Percentiles rank a stretch among this genome's conserved stretches.
These are phyloP conservation scores for Poeciliopsis presidionis DNA, from an alignment of 2,797 vertebrate genomes.

Conservation along the genomic window DNA sequence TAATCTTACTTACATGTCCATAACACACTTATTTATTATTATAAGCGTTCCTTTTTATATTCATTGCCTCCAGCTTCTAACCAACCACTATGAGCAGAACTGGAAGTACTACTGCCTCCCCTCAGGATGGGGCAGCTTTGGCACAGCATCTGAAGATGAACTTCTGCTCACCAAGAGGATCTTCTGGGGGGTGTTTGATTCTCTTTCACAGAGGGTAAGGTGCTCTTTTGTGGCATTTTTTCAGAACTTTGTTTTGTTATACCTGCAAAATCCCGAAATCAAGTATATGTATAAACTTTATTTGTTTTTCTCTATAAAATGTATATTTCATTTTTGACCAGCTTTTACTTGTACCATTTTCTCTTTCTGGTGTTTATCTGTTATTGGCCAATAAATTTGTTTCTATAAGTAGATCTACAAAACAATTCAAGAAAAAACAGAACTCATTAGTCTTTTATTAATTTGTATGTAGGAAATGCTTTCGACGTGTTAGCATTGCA, in stretches of 20 bases:
- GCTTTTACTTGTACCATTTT: not conserved
- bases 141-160: slow-evolving; percentile 94
- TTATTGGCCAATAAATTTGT: not conserved
- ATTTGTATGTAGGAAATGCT: slow-evolving; percentile 12
- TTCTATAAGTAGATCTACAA: not conserved
- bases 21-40: not conserved
- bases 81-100: slow-evolving; percentile 96
- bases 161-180: slow-evolving; percentile 97
- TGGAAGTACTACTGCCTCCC: slow-evolving; percentile 99
- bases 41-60: not conserved
- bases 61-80: slow-evolving; percentile 85
- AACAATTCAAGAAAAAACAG: slow-evolving; percentile 10
- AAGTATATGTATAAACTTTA: not conserved
- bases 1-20: slow-evolving; percentile 21
- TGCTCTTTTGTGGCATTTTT: not conserved
- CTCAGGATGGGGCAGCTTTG: slow-evolving; percentile 92
- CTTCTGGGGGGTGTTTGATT: slow-evolving; percentile 99
- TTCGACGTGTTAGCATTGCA: slow-evolving; percentile 34
- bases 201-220: slow-evolving; percentile 95
- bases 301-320: not conserved
- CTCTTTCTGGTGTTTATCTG: not conserved
- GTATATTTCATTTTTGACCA: not conserved
- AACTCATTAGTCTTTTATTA: slow-evolving; percentile 31
- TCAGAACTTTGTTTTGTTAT: not conserved
- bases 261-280: not conserved